These are phyloP conservation scores for Loriculus beryllinus DNA, from an alignment of 2,797 vertebrate genomes.

Conservation along the genomic window DNA sequence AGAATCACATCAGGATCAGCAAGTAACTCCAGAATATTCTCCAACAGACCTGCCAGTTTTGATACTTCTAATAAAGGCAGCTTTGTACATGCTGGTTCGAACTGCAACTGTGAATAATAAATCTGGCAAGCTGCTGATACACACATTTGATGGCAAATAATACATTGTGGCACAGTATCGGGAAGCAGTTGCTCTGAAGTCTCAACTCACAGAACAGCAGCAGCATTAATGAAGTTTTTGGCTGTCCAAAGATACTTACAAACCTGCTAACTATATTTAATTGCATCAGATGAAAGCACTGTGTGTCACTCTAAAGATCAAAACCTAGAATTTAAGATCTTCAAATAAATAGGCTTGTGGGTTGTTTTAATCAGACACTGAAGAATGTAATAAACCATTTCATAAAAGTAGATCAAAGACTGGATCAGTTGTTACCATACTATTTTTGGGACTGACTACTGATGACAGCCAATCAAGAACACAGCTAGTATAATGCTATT, in stretches of 20 bases:
- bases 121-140: not conserved
- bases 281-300: constrained; percentile 41
- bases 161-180: not conserved
- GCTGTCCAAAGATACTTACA: not conserved
- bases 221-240: constrained; percentile 33
- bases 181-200: constrained; percentile 18
- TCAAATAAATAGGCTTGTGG: constrained; percentile 12
- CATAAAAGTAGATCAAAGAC: constrained; percentile 34
- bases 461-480: not conserved
- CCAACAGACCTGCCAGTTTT: not conserved
- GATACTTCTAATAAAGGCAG: not conserved
- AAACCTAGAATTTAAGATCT: constrained; percentile 32
- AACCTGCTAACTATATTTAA: not conserved
- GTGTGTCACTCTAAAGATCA: constrained; percentile 42
- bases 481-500: not conserved
- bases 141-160: not conserved
- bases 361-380: constrained; percentile 30
- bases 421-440: not conserved
- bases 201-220: not conserved
- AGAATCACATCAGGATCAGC: not conserved
- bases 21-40: not conserved
- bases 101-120: not conserved
- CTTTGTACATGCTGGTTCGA: not conserved
- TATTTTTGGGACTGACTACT: constrained; percentile 1
- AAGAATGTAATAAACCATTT: constrained; percentile 33